Base-by-base conservation (phyloP, 2,797 vertebrate species). In the Centropyge bicolor region DNA sequence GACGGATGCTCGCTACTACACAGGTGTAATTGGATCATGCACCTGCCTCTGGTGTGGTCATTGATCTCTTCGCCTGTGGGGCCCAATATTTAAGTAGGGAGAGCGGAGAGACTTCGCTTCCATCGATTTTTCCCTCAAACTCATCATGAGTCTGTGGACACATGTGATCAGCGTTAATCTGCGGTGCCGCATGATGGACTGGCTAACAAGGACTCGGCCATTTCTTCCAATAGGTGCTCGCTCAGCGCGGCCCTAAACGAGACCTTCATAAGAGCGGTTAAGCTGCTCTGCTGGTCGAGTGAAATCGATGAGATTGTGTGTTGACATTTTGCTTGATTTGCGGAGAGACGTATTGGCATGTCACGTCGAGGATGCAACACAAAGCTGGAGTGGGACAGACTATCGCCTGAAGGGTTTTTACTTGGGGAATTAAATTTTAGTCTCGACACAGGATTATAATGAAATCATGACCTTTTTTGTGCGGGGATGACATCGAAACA, bases 11-110 rank as follows among this genome's bases (percentile, higher is more conserved):
- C 4, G 48, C 79, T 81, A 76, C 70, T 72, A n/a, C 63, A 72
- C 84, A 86, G 84, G 84, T 90, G 85, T 88, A 92, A 91, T 91
- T 90, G 88, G 87, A 92, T 86, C 88, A 84, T 80, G 70, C 85
- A 83, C 84, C 81, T 85, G 74, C 70, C 69, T 68, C 85, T 75
- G 65, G 66, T 86, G 69, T 65, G 74, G 78, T 49, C 87, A 93
- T 91, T 89, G 90, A 93, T 93, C 87, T 79, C 46, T 78, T 70
- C 41, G 55, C 59, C 73, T 64, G 61, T 14, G 14, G 71, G 74
- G 35, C 43, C 55, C 51, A 78, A 63, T 86, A 71, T 84, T 83
- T 78, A 85, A 62, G 57, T 22, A 54, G 59, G 57, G 64, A 55
- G 63, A 74, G 59, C 65, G 38, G 36, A 59, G 66, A 72, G 71